Percentiles rank a stretch among this genome's conserved stretches.
Conservation (phyloP, 2,888 invertebrate genomes). For the Dicranocentrus wangi region DNA sequence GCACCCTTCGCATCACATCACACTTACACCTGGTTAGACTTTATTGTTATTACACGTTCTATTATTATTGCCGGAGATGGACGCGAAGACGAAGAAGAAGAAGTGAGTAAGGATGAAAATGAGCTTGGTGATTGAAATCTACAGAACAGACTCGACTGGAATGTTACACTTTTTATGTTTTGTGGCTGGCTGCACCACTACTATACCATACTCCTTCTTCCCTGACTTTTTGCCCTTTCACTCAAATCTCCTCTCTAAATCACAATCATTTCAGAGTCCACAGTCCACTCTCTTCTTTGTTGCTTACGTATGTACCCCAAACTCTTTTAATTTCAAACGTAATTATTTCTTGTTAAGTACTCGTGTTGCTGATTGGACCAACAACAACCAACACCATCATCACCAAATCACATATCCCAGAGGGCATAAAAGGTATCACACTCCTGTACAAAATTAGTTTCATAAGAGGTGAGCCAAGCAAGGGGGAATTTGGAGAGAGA, state of each 20-base stretch:
- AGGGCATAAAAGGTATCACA: no score
- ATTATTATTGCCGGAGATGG: conserved; percentile 26
- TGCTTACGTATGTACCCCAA: no score
- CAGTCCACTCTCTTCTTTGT: not conserved
- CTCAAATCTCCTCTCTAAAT: conserved; percentile 13
- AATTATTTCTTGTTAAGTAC: conserved; percentile 42
- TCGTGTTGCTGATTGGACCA: conserved; percentile 9
- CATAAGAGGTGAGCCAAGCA: no score
- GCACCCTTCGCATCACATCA: conserved; percentile 39
- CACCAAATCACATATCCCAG: not conserved
- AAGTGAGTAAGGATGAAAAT: conserved; percentile 21
- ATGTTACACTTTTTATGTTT: conserved; percentile 9
- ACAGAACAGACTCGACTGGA: conserved; percentile 19
- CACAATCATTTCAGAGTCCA: not conserved
- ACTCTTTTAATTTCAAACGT: conserved; percentile 36
- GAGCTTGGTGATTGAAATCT: conserved; percentile 52
- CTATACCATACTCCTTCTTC: not conserved
- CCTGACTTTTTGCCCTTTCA: conserved; percentile 35
- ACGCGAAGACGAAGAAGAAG: no score
- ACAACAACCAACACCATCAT: not conserved
- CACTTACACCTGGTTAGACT: conserved; percentile 52
- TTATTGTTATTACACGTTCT: conserved; percentile 56
- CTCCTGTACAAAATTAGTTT: no score
- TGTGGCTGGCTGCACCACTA: not conserved
- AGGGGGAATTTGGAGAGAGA: no score